Conservation (phyloP, 2,797 vertebrate species). For the Apogon talboti region DNA sequence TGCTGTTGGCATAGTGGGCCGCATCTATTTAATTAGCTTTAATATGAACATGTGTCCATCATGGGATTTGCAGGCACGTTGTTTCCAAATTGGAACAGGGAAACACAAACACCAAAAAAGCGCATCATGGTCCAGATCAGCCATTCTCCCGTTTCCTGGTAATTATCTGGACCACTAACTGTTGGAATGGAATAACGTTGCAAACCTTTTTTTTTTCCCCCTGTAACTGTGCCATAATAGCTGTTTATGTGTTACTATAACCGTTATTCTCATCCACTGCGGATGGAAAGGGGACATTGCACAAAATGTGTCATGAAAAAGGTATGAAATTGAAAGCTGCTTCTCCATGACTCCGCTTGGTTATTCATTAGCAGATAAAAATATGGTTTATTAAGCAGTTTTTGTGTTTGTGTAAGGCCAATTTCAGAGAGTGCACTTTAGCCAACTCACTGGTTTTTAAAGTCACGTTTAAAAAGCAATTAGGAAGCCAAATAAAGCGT, state of each 20-base stretch:
- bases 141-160: constrained; percentile 67
- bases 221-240: constrained; percentile 52
- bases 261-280: constrained; percentile 57
- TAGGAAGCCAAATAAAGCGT: not conserved
- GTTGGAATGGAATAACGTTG: constrained; percentile 65
- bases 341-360: constrained; percentile 51
- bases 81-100: constrained; percentile 37
- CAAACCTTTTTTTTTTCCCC: constrained; percentile 35
- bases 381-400: not conserved
- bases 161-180: constrained; percentile 79
- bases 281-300: constrained; percentile 43
- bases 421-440: not conserved
- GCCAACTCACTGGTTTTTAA: not conserved
- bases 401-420: not conserved
- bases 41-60: constrained; percentile 24
- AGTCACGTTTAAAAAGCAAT: constrained; percentile 4
- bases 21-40: constrained; percentile 41
- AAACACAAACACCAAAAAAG: constrained; percentile 30
- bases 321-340: constrained; percentile 71
- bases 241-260: constrained; percentile 59
- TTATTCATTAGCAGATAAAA: constrained; percentile 33
- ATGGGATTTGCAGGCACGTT: constrained; percentile 7
- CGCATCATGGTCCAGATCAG: constrained; percentile 36
- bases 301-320: constrained; percentile 67
- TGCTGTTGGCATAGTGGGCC: constrained; percentile 11